phyloP scores from a whole-genome alignment of 2,797 vertebrate genomes.

The Artibeus jamaicensis region DNA sequence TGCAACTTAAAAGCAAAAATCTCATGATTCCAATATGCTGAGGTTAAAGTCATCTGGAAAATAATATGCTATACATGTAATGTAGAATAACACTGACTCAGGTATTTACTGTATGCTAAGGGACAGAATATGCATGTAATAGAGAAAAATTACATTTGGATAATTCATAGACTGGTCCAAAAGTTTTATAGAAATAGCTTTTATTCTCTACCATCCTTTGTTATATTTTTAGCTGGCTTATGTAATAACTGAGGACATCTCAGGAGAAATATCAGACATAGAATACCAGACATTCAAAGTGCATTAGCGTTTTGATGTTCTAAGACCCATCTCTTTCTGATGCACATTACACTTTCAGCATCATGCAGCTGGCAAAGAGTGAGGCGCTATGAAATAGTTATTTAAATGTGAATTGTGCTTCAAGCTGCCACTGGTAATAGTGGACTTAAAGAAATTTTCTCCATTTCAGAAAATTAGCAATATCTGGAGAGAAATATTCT shows the following conservation, averaged over 20 bases:
- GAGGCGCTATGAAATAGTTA: conserved; percentile 26
- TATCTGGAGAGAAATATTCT: conserved; percentile 29
- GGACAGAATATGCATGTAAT: background rate
- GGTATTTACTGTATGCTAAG: conserved; percentile 8
- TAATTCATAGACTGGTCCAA: background rate
- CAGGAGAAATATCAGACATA: conserved; percentile 5
- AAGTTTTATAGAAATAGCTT: background rate
- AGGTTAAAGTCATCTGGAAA: background rate
- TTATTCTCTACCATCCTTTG: background rate
- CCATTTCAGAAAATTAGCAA: conserved; percentile 44
- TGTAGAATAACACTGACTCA: background rate
- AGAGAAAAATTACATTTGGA: background rate
- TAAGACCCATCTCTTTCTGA: background rate
- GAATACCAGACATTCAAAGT: background rate
- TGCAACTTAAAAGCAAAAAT: background rate
- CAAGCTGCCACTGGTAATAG: background rate
- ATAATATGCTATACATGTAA: background rate
- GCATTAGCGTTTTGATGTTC: background rate
- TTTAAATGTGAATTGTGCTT: conserved; percentile 56
- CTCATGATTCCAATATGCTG: background rate
- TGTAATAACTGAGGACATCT: background rate
- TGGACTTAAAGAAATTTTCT: conserved; percentile 1
- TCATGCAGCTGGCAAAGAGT: background rate
- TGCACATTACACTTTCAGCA: background rate
- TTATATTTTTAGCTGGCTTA: conserved; percentile 27